Evolutionary conservation across 2,888 invertebrate genomes (phyloP).

Genomic region (Polyommatus iphigenia): DNA sequence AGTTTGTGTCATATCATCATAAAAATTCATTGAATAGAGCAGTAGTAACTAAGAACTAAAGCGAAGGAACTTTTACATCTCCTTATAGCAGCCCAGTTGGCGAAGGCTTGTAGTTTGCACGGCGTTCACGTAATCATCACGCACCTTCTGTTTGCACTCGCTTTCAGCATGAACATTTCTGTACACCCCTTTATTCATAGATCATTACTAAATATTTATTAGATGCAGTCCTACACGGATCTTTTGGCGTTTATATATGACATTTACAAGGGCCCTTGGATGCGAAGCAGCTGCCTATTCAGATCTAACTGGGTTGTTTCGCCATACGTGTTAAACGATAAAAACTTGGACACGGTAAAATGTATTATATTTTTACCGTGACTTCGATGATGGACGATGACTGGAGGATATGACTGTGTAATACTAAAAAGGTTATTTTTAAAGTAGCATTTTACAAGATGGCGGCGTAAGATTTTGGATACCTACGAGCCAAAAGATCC

Average conservation of each 20-base stretch:
- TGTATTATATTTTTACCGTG: no score
- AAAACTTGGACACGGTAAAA: no score
- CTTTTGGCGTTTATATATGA: no score
- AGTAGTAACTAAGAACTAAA: background rate
- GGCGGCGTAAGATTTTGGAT: no score
- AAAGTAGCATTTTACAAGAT: no score
- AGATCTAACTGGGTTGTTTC: no score
- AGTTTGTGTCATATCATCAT: background rate
- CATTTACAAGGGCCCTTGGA: no score
- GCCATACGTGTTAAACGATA: no score
- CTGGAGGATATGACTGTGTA: background rate
- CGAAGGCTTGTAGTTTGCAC: conserved; percentile 51
- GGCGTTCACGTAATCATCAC: conserved; percentile 74
- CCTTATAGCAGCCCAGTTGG: conserved; percentile 21
- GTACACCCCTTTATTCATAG: background rate
- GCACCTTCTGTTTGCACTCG: conserved; percentile 58
- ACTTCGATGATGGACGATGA: no score
- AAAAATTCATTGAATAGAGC: background rate
- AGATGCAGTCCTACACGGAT: background rate
- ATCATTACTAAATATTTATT: background rate
- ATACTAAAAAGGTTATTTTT: background rate
- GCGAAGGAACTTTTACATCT: conserved; percentile 23
- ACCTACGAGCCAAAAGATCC: no score
- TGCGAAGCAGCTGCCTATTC: no score
- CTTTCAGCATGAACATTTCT: conserved; percentile 42